Evolutionary conservation across 1,140 invertebrate species (phyloP).

Genomic region (Elysia chlorotica): DNA sequence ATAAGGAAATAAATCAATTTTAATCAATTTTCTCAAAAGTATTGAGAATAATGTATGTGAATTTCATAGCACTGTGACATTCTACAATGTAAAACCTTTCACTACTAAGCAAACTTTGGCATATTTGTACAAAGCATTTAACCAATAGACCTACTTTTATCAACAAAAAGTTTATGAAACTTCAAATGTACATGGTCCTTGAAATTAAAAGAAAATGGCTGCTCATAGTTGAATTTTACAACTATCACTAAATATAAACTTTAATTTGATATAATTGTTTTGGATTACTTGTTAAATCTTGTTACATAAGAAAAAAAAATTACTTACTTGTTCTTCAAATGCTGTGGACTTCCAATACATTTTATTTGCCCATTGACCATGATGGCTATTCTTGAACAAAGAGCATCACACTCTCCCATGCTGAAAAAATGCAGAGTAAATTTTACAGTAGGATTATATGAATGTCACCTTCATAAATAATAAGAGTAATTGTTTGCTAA

Average conservation of each 20-base stretch:
- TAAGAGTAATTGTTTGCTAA: no score
- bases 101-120: no score
- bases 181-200: not conserved
- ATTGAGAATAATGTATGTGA: no score
- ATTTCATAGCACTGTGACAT: no score
- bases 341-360: conserved; percentile 64
- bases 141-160: not conserved
- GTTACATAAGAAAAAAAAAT: not conserved
- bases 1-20: no score
- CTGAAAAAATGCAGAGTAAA: conserved; percentile 33
- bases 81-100: no score
- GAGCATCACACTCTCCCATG: conserved; percentile 65
- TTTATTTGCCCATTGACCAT: conserved; percentile 65
- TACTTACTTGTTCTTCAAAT: conserved; percentile 62
- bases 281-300: no score
- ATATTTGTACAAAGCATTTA: no score
- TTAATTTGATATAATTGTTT: not conserved
- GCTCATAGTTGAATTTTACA: not conserved
- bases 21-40: no score
- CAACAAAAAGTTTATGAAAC: not conserved
- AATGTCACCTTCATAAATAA: not conserved
- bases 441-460: not conserved
- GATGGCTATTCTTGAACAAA: conserved; percentile 63
- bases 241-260: not conserved
- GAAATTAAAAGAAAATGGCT: not conserved